Conservation (phyloP, 2,888 invertebrate species). For the Amaurobius ferox region DNA sequence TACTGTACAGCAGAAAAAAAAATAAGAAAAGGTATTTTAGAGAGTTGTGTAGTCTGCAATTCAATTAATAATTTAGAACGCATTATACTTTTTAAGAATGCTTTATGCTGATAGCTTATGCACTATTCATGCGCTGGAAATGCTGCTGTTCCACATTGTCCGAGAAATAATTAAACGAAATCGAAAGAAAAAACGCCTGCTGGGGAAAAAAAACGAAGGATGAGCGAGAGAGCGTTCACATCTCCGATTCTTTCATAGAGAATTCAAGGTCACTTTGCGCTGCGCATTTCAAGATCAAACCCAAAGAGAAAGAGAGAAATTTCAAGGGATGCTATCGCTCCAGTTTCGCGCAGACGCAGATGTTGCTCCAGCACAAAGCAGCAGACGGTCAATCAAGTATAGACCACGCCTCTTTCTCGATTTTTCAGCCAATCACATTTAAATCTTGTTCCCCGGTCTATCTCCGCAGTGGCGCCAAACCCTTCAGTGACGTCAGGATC, state of each 20-base stretch:
- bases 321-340: slow-evolving; percentile 67
- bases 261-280: slow-evolving; percentile 71
- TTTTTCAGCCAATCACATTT: slow-evolving; percentile 47
- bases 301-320: slow-evolving; percentile 59
- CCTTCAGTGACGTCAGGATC: slow-evolving; percentile 67
- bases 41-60: no score
- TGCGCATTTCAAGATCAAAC: slow-evolving; percentile 72
- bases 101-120: no score
- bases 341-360: slow-evolving; percentile 63
- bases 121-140: background rate
- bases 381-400: slow-evolving; percentile 40
- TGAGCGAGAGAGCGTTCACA: slow-evolving; percentile 57
- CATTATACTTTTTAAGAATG: no score
- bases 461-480: slow-evolving; percentile 70
- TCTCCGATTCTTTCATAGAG: slow-evolving; percentile 57
- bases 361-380: slow-evolving; percentile 66
- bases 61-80: no score
- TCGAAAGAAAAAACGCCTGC: background rate
- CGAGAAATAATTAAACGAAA: slow-evolving; percentile 11
- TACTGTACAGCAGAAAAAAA: no score
- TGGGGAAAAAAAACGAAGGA: slow-evolving; percentile 24
- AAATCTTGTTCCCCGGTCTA: slow-evolving; percentile 60
- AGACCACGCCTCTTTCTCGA: slow-evolving; percentile 23
- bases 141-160: slow-evolving; percentile 4
- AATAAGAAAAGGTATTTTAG: no score